A percentile compares a stretch with the other conserved stretches of the same genome.
phyloP scores from a whole-genome alignment of 2,888 invertebrate genomes.

The Tetanocera ferruginea region DNA sequence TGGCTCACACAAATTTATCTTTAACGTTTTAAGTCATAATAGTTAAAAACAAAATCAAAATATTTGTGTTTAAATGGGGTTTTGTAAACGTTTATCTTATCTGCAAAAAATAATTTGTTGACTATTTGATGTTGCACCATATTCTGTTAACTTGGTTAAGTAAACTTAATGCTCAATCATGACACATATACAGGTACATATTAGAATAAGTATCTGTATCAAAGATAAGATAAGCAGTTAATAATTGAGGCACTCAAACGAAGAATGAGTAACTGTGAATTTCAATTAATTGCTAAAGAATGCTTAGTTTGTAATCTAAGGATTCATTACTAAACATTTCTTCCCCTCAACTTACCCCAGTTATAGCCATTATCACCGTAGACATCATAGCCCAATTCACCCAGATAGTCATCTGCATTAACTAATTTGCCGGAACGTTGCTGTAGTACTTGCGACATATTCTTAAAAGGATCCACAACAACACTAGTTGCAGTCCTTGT shows the following conservation, averaged over 20 bases:
- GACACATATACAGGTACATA: neutral
- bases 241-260: too few relatives aligned
- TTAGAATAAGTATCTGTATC: slow-evolving; percentile 1
- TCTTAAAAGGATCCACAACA: slow-evolving; percentile 8
- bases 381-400: slow-evolving; percentile 61
- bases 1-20: neutral
- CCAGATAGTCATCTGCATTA: slow-evolving; percentile 60
- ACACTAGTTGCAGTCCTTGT: neutral
- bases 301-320: neutral
- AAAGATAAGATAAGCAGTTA: slow-evolving; percentile 17
- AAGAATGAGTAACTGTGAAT: neutral
- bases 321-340: neutral
- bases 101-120: neutral
- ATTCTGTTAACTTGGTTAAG: slow-evolving; percentile 17
- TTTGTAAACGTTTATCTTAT: slow-evolving; percentile 26
- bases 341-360: slow-evolving; percentile 60
- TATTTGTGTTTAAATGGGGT: neutral
- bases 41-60: neutral
- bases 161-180: neutral
- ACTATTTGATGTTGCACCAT: neutral
- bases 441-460: slow-evolving; percentile 34
- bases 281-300: too few relatives aligned
- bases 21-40: neutral
- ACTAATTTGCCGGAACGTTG: slow-evolving; percentile 58
- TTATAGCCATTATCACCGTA: slow-evolving; percentile 60